Conservation (phyloP, 2,888 invertebrate species). For the Steinernema scapterisci region DNA sequence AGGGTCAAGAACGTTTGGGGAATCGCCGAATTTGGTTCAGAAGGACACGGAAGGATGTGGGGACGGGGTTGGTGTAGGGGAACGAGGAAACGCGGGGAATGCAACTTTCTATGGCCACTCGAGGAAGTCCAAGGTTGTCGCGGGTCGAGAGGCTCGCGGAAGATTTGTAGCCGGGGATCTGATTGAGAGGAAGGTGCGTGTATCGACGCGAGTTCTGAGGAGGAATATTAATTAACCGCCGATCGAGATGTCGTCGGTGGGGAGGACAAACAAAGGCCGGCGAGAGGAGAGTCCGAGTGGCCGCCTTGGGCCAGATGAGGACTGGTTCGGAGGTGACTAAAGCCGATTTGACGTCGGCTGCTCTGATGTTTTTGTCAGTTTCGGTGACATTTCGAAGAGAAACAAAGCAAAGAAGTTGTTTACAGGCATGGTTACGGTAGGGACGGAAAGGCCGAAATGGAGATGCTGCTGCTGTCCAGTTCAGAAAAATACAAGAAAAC, state of each 20-base stretch:
- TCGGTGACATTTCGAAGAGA: conserved; percentile 22
- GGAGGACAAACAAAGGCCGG: not conserved
- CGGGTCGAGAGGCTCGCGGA: not conserved
- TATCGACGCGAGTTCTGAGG: not conserved
- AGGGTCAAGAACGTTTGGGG: conserved; percentile 2
- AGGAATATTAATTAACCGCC: conserved; percentile 9
- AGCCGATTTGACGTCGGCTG: conserved; percentile 14
- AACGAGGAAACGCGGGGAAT: not conserved
- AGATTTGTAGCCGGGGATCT: not conserved
- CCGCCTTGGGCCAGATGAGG: not conserved
- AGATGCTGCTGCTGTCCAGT: no score
- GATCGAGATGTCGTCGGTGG: not conserved
- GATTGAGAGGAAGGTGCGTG: not conserved
- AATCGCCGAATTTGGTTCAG: not conserved
- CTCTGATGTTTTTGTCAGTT: conserved; percentile 12
- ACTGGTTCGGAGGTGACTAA: not conserved
- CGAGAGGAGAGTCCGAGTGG: not conserved
- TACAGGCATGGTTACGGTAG: no score
- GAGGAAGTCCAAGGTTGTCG: not conserved
- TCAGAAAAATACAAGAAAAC: no score
- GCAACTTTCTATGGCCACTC: conserved; percentile 15
- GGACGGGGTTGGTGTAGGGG: not conserved
- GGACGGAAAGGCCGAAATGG: no score
- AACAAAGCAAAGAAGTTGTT: not conserved
- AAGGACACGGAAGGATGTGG: not conserved